Conservation (phyloP, 1,140 invertebrate genomes). For the Diorhabda carinulata region DNA sequence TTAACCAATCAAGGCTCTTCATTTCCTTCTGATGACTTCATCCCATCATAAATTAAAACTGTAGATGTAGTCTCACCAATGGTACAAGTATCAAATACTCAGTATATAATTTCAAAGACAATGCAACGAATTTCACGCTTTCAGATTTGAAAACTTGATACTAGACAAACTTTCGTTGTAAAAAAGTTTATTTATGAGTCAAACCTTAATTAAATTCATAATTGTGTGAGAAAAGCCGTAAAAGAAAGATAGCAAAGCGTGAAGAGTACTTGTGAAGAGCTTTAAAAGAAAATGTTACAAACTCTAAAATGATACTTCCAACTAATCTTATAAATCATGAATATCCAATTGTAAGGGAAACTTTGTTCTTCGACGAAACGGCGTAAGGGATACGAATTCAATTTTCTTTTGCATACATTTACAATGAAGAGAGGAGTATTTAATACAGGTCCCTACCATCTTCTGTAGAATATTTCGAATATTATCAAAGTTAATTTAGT, state of each 20-base stretch:
- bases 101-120: background rate
- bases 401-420: no score
- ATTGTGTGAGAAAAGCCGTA: background rate
- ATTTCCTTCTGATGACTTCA: no score
- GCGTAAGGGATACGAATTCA: no score
- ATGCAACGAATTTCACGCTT: background rate
- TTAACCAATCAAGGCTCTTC: no score
- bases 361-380: background rate
- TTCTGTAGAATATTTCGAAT: no score
- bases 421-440: no score
- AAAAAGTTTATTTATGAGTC: background rate
- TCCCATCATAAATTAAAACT: no score
- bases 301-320: background rate
- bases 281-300: background rate
- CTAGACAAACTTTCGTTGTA: background rate
- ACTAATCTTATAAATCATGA: background rate
- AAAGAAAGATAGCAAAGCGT: background rate
- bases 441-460: no score
- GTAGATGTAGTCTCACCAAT: no score
- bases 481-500: no score
- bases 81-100: no score
- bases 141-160: background rate
- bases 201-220: slow-evolving; percentile 3
- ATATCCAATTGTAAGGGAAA: background rate
- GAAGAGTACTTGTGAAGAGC: background rate